phyloP scores from a whole-genome alignment of 2,888 invertebrate species.

The Spialia ferax region DNA sequence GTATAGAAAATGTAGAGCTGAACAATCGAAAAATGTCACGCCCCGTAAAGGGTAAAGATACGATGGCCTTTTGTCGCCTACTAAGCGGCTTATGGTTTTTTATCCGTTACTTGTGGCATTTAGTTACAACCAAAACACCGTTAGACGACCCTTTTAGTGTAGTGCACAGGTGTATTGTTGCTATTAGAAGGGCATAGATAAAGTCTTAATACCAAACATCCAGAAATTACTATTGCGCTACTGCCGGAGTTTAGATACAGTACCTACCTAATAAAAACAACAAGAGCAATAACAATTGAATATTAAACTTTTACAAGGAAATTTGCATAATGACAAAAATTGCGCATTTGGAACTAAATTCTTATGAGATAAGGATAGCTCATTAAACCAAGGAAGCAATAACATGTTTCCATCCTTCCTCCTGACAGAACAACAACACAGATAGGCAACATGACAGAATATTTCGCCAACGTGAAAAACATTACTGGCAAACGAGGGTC shows the following conservation, averaged over 20 bases:
- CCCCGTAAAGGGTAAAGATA: slow-evolving; percentile 5
- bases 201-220: no score
- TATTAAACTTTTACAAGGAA: no score
- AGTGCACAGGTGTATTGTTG: no score
- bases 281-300: no score
- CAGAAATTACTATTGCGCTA: no score
- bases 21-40: not conserved
- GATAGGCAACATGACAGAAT: slow-evolving; percentile 4
- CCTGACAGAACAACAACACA: not conserved
- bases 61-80: not conserved
- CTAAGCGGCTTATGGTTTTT: not conserved
- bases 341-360: not conserved
- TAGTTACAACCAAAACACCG: no score
- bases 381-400: not conserved
- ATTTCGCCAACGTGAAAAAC: not conserved
- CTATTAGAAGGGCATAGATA: no score
- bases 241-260: no score
- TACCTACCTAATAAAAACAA: no score
- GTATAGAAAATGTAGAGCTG: not conserved
- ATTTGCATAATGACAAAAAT: not conserved
- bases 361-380: not conserved
- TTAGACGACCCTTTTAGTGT: no score
- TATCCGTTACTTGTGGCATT: not conserved
- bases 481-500: slow-evolving; percentile 17
- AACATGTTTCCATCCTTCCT: not conserved